phyloP scores from a whole-genome alignment of 2,888 invertebrate genomes.

The Onchidella celtica region DNA sequence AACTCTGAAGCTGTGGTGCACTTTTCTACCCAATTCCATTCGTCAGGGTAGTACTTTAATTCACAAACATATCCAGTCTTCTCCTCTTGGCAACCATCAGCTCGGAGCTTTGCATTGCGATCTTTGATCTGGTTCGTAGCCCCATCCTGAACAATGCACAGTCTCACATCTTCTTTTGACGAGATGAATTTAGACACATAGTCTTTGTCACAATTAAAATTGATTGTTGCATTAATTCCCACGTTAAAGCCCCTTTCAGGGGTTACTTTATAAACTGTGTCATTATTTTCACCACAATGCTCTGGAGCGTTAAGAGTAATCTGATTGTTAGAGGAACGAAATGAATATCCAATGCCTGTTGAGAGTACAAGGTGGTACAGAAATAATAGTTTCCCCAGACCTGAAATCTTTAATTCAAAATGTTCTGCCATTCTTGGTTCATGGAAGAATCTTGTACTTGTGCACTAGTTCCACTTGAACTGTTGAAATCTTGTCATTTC shows the following conservation, averaged over 20 bases:
- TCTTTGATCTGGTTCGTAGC: background rate
- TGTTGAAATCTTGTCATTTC: too few relatives aligned
- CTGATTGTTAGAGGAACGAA: too few relatives aligned
- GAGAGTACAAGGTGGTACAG: too few relatives aligned
- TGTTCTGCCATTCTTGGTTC: too few relatives aligned
- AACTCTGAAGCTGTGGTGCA: background rate
- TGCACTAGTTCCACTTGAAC: too few relatives aligned
- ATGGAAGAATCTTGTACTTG: too few relatives aligned
- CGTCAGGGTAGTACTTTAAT: background rate
- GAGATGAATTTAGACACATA: background rate
- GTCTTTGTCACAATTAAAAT: background rate
- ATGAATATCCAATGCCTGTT: too few relatives aligned
- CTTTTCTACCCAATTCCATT: background rate
- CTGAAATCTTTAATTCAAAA: too few relatives aligned
- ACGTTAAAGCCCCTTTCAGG: background rate
- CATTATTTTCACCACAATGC: too few relatives aligned
- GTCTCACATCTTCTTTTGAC: background rate
- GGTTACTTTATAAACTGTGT: background rate
- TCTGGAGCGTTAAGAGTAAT: too few relatives aligned
- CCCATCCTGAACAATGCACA: constrained; percentile 16
- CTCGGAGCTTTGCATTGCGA: constrained; percentile 4
- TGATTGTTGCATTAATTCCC: background rate
- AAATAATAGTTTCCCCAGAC: too few relatives aligned
- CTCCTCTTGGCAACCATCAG: background rate
- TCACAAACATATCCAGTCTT: background rate